phyloP scores from a whole-genome alignment of 2,113 vertebrate species.

The Gavialis gangeticus region DNA sequence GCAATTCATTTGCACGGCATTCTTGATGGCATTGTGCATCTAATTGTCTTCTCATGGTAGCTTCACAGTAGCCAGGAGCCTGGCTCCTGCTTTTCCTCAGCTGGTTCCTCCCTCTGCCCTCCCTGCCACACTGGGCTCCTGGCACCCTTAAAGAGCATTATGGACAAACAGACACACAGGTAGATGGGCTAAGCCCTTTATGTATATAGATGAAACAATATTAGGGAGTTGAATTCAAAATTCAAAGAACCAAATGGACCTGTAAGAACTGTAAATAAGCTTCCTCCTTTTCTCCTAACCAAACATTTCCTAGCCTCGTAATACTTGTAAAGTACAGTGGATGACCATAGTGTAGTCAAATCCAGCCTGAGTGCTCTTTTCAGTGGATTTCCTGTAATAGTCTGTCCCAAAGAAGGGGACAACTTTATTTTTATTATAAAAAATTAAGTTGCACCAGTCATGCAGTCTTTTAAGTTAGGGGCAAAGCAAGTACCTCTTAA shows the following conservation, averaged over 20 bases:
- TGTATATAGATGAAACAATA: not conserved
- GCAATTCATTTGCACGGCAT: too few species aligned
- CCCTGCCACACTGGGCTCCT: too few species aligned
- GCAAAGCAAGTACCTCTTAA: constrained; percentile 6
- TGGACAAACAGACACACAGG: too few species aligned
- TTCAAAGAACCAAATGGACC: not conserved
- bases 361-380: not conserved
- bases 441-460: not conserved
- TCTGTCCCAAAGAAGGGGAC: not conserved
- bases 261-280: not conserved
- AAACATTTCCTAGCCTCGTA: not conserved
- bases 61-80: too few species aligned
- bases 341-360: not conserved
- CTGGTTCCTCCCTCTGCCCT: too few species aligned
- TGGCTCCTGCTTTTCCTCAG: too few species aligned
- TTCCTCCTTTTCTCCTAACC: not conserved
- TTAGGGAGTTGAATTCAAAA: not conserved
- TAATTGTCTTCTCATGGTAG: too few species aligned
- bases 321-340: not conserved
- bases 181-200: too few species aligned
- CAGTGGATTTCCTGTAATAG: not conserved
- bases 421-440: not conserved
- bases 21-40: too few species aligned
- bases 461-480: not conserved
- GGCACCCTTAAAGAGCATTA: too few species aligned